Percentiles rank a stretch among this genome's conserved stretches.
Conservation (phyloP, 1,140 invertebrate species). For the Scylla paramamosain region DNA sequence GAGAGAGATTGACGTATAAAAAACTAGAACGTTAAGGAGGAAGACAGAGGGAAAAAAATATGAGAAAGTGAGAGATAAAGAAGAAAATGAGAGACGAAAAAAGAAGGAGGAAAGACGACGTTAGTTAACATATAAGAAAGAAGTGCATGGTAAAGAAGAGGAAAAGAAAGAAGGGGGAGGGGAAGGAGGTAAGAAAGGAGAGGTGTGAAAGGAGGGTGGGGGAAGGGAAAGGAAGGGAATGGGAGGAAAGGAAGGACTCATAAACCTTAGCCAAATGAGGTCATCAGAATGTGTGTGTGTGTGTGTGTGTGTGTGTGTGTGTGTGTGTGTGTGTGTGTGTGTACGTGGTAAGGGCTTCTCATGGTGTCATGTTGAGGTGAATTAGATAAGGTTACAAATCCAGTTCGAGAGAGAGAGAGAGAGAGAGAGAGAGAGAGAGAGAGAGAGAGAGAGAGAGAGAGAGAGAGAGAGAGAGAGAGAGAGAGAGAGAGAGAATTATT, state of each 20-base stretch:
- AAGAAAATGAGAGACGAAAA: too few relatives aligned
- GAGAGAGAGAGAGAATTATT: not conserved
- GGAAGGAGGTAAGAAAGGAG: not conserved
- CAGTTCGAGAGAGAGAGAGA: not conserved
- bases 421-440: slow-evolving; percentile 15
- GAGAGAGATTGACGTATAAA: too few relatives aligned
- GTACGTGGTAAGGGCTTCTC: not conserved
- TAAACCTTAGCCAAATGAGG: not conserved
- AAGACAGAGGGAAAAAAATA: too few relatives aligned
- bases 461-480: not conserved
- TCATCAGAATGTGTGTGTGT: not conserved
- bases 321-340: not conserved
- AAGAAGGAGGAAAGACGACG: too few relatives aligned
- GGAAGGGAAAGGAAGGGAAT: not conserved
- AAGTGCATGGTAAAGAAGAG: not conserved
- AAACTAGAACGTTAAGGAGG: too few relatives aligned
- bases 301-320: not conserved
- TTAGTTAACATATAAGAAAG: too few relatives aligned
- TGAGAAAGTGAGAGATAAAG: too few relatives aligned
- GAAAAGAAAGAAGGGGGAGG: not conserved
- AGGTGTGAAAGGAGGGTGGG: not conserved
- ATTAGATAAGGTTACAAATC: not conserved
- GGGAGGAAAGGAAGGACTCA: slow-evolving; percentile 6
- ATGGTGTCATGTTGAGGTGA: not conserved
- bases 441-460: slow-evolving; percentile 3